phyloP scores from a whole-genome alignment of 2,888 invertebrate species.

The Priapulus caudatus region DNA sequence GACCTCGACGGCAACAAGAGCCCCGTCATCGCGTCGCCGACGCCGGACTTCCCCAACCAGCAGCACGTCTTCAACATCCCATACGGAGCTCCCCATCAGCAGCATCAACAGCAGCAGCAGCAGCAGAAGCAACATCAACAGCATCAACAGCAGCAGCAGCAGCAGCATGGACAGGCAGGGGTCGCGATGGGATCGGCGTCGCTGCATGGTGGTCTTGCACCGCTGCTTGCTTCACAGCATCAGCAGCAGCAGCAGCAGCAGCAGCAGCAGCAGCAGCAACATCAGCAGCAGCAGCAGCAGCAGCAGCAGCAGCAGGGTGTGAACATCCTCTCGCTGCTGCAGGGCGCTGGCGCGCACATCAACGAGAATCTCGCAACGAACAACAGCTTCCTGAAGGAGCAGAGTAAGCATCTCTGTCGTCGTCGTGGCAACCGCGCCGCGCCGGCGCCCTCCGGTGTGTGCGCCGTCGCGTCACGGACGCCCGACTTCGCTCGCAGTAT shows the following conservation, averaged over 20 bases:
- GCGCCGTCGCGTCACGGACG: no score
- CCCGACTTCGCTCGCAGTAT: no score
- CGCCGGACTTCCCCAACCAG: slow-evolving; percentile 15
- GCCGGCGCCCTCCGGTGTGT: no score
- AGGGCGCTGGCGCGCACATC: not conserved
- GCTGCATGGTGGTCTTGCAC: slow-evolving; percentile 30
- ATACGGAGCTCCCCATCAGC: slow-evolving; percentile 11
- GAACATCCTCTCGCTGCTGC: not conserved
- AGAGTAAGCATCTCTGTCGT: no score
- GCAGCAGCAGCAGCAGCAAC: slow-evolving; percentile 41
- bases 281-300: slow-evolving; percentile 60
- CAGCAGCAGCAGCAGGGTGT: slow-evolving; percentile 57
- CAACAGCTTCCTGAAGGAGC: not conserved
- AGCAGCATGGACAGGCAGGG: not conserved
- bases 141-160: slow-evolving; percentile 11
- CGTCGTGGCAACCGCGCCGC: no score
- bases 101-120: slow-evolving; percentile 12
- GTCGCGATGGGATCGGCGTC: slow-evolving; percentile 26
- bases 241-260: slow-evolving; percentile 23
- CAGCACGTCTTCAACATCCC: slow-evolving; percentile 8
- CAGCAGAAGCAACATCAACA: slow-evolving; percentile 11
- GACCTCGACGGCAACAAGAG: slow-evolving; percentile 30
- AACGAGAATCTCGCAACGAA: not conserved
- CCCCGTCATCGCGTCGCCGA: slow-evolving; percentile 27
- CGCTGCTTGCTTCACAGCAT: slow-evolving; percentile 15